These are phyloP conservation scores for Parambassis ranga DNA, from an alignment of 2,797 vertebrate genomes.

Conservation along the genomic window DNA sequence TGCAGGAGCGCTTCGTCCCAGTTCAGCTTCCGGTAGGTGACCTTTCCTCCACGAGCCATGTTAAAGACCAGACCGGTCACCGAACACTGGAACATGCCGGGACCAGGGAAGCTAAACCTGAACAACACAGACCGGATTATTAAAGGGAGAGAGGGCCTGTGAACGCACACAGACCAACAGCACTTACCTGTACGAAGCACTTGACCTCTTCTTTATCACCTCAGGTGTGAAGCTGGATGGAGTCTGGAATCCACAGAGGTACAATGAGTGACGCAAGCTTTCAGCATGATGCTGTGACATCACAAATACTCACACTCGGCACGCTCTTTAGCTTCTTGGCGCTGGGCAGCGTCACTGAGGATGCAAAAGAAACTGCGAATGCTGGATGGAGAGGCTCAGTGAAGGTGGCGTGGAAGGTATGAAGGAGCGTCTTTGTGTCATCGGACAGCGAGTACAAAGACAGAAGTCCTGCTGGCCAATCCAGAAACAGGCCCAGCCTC, in stretches of 20 bases:
- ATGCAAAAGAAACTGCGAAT: rapidly evolving
- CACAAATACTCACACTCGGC: conserved; percentile 3
- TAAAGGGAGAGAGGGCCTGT: too few relatives aligned
- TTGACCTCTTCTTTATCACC: not conserved
- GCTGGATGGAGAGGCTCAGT: conserved; percentile 9
- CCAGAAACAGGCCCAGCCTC: conserved; percentile 12
- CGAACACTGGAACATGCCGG: conserved; percentile 45
- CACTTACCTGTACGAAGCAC: conserved; percentile 22
- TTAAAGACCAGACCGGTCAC: conserved; percentile 40
- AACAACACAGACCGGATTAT: not conserved
- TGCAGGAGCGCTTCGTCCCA: conserved; percentile 34
- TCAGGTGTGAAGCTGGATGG: conserved; percentile 9
- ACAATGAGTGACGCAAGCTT: rapidly evolving
- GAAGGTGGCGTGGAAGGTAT: conserved; percentile 20
- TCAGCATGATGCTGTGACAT: not conserved
- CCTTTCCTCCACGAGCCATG: conserved; percentile 11
- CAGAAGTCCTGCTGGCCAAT: not conserved
- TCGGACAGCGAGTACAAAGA: not conserved
- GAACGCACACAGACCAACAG: too few relatives aligned
- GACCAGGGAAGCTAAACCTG: conserved; percentile 24
- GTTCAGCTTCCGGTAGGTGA: conserved; percentile 28
- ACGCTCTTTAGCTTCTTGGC: not conserved
- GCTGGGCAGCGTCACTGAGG: not conserved
- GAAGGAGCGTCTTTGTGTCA: conserved; percentile 11
- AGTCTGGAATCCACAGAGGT: not conserved